Conservation (phyloP, 2,888 invertebrate genomes). For the Lithodes maja region DNA sequence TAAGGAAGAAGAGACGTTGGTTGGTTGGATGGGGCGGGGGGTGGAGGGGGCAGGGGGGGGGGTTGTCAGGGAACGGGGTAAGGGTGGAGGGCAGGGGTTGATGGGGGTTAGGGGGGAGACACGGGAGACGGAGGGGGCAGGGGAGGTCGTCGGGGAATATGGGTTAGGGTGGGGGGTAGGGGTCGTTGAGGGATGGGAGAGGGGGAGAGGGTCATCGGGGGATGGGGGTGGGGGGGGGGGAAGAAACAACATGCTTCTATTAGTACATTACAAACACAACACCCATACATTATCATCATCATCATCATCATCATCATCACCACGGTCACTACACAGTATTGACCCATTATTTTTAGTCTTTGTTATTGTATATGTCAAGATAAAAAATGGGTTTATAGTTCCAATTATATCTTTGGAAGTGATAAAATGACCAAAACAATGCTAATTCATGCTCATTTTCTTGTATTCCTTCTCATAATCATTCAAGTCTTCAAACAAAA, state of each 20-base stretch:
- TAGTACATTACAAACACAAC: slow-evolving; percentile 48
- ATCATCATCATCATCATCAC: not conserved
- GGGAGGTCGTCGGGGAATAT: slow-evolving; percentile 18
- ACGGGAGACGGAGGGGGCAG: no score
- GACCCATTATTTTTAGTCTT: no score
- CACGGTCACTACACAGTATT: not conserved
- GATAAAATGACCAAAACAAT: no score
- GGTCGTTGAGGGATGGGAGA: not conserved
- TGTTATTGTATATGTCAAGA: no score
- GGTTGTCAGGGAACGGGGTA: not conserved
- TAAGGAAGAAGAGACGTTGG: slow-evolving; percentile 36
- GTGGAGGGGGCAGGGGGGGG: slow-evolving; percentile 30
- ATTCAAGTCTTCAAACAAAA: no score
- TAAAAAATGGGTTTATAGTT: no score
- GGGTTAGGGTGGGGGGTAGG: slow-evolving; percentile 39
- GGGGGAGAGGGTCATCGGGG: slow-evolving; percentile 35
- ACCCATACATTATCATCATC: not conserved
- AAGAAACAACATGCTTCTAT: slow-evolving; percentile 60
- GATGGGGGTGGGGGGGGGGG: slow-evolving; percentile 28
- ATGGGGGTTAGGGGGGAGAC: not conserved
- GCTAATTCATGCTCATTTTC: no score
- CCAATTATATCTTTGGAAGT: no score
- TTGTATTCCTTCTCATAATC: no score
- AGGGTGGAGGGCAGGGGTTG: slow-evolving; percentile 47
- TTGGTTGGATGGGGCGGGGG: not conserved